phyloP scores from a whole-genome alignment of 2,888 invertebrate species.

The Sclerodermus sp. region DNA sequence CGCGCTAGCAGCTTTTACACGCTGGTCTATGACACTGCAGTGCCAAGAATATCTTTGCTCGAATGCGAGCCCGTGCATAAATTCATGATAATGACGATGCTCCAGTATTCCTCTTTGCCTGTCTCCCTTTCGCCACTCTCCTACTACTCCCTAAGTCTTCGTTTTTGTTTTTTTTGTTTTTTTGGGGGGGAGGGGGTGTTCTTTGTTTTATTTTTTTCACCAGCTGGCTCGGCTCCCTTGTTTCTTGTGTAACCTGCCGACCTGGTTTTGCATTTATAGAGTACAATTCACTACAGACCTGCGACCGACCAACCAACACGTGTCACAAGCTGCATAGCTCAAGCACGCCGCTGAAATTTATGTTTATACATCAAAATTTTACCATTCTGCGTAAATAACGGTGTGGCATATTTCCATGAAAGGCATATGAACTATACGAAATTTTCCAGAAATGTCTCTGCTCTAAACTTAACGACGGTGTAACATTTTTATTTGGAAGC shows the following conservation, averaged over 20 bases:
- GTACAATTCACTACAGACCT: constrained; percentile 10
- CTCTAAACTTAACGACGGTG: too few relatives aligned
- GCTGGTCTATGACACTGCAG: not conserved
- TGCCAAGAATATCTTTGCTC: constrained; percentile 14
- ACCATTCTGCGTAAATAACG: too few relatives aligned
- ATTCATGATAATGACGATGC: constrained; percentile 20
- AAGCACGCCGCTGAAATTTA: too few relatives aligned
- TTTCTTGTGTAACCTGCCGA: not conserved
- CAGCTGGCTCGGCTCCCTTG: constrained; percentile 2
- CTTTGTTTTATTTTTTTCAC: constrained; percentile 6
- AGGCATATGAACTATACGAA: too few relatives aligned
- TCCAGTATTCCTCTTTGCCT: constrained; percentile 1
- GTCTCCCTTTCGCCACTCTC: not conserved
- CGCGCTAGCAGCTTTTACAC: constrained; percentile 12
- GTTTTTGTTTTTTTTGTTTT: too few relatives aligned
- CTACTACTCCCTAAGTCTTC: not conserved
- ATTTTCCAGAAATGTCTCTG: too few relatives aligned
- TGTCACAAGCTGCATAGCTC: too few relatives aligned
- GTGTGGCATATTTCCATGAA: too few relatives aligned
- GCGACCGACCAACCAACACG: too few relatives aligned
- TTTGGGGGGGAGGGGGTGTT: too few relatives aligned
- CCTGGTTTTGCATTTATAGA: constrained; percentile 9
- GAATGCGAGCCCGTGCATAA: constrained; percentile 16
- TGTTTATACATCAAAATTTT: too few relatives aligned
- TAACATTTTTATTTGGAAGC: too few relatives aligned